phyloP scores from a whole-genome alignment of 2,888 invertebrate species.

The Eupithecia subfuscata region DNA sequence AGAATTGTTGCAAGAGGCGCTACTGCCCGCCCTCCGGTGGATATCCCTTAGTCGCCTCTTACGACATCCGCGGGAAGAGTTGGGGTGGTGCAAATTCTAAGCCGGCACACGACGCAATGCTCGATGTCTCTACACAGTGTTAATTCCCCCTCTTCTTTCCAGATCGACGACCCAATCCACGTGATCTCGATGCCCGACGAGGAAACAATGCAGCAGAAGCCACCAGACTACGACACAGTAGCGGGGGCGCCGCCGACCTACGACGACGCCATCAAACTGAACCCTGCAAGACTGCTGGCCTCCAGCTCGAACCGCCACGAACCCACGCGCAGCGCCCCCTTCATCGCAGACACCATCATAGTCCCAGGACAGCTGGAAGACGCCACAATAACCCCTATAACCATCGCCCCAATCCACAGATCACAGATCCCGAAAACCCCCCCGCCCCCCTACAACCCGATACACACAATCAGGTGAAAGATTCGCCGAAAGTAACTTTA shows the following conservation, averaged over 20 bases:
- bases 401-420: constrained; percentile 67
- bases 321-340: constrained; percentile 45
- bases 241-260: constrained; percentile 88
- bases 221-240: constrained; percentile 89
- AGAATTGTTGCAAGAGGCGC: too few species aligned
- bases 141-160: constrained; percentile 58
- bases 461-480: constrained; percentile 81
- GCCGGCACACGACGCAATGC: too few species aligned
- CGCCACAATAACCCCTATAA: constrained; percentile 45
- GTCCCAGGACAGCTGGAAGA: constrained; percentile 66
- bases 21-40: too few species aligned
- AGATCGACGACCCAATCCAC: constrained; percentile 87
- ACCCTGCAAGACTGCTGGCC: constrained; percentile 83
- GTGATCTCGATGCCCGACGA: constrained; percentile 86
- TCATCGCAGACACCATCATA: constrained; percentile 58
- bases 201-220: constrained; percentile 86
- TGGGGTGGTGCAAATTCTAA: too few species aligned
- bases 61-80: too few species aligned
- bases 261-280: constrained; percentile 89
- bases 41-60: too few species aligned
- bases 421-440: constrained; percentile 78
- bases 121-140: background rate
- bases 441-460: constrained; percentile 79
- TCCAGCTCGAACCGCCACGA: constrained; percentile 66
- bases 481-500: constrained; percentile 64